Evolutionary conservation across 2,888 invertebrate genomes (phyloP), one percentile per base, ranked within the genome.

Genomic region (Tetragonula carbonaria): DNA sequence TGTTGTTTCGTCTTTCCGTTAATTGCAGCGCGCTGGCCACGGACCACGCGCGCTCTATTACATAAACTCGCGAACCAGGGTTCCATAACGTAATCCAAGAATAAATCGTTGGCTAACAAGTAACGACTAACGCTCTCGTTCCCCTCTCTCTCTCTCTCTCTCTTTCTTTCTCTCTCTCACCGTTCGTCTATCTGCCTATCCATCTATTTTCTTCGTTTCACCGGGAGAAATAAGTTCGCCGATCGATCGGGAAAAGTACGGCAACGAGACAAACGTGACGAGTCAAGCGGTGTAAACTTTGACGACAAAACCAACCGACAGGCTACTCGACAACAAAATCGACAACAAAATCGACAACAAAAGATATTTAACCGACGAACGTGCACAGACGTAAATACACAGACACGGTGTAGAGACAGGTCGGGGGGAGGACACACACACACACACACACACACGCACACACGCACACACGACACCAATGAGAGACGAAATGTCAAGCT

Each of bases 1-100:
- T 74, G 66, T 74, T 74, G 66, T 59, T 72, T 66, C 53, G 45
- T 53, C 66, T 78, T 83, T 67, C 51, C 65, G 74, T 72, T 66
- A 67, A 38, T 70, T 71, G 74, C 74, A 72, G 66, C 68, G 71
- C 66, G 75, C 59, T 66, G 66, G 65, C 66, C 62, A 77, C 71
- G 71, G 68, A 80, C 53, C 73, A 78, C 86, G 57, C 86, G 57
- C n/a, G 45, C 45, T 45, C 71, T 86, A 84, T 88, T 88, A 88
- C 88, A 86, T 88, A 88, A 88, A 88, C 80, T 65, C 80, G 82
- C 82, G 80, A 87, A 78, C 87, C 71, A 73, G 82, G 80, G 38
- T 87, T 87, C 87, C 88, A 88, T 84, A 87, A 84, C 57, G 86
- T 86, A 89, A 87, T 87, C 87, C 87, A 87, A 89, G 88, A 89